Evolutionary conservation across 1,140 invertebrate genomes (phyloP), one percentile per base, ranked within the genome.

Genomic region (Vanessa atalanta): DNA sequence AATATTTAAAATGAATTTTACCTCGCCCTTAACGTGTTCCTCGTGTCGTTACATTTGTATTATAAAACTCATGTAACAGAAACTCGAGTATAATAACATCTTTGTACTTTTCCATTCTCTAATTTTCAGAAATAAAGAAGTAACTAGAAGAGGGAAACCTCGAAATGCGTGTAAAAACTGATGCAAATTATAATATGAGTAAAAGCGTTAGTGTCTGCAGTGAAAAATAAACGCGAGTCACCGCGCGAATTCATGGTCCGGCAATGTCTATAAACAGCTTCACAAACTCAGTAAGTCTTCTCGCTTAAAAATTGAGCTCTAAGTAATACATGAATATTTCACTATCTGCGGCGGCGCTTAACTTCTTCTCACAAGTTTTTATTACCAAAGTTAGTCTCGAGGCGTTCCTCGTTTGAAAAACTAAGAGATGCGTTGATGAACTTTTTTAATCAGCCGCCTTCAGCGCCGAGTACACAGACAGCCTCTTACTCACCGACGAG

Each of bases 311-410:
- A 75, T 76, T 65, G 66, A 69, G 66, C 43, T 50, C 61, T 47
- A 65, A 75, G 66, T 77, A 73, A 73, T 70, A 73, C 64, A 73
- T 74, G 68, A 73, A 77, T 77, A 77, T 77, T 77, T 74, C 48
- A 74, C 67, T 66, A 71, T 64, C 67, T 51, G 68, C 63, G 66
- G 75, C 65, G 74, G 43, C 31, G 37, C 57, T 74, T 70, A 48
- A 67, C 73, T 70, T 69, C 73, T 70, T 69, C 23, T 13, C n/a
- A 26, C 72, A 77, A 77, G 67, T 77, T 77, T 77, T 77, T 77
- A 77, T 77, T 77, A 77, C 63, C 63, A 74, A 77, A 77, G 72
- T 77, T 77, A 67, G 72, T 65, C 71, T 50, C 43, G 67, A 70
- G 70, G 66, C 51, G 66, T 55, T 70, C 63, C 63, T 50, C 60